These are phyloP conservation scores for Tychaedon coryphoeus DNA, from an alignment of 2,113 vertebrate species.

Conservation along the genomic window DNA sequence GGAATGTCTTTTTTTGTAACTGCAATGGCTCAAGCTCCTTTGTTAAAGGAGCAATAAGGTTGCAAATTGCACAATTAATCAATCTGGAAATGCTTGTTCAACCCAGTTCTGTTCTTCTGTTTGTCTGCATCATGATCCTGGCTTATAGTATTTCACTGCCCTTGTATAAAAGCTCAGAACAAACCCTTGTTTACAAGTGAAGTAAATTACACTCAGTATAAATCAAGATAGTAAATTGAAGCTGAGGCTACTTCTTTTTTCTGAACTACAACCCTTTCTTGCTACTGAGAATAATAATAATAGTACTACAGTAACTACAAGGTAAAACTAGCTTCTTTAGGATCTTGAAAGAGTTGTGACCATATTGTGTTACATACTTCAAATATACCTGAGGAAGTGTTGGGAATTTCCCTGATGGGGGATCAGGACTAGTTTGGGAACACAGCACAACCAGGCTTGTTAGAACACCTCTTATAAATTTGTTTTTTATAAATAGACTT, in stretches of 20 bases:
- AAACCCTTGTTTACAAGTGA: background rate
- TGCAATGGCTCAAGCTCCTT: background rate
- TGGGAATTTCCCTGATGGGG: background rate
- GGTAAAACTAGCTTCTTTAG: background rate
- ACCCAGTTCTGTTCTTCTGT: background rate
- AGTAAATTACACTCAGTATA: background rate
- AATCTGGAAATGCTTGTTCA: background rate
- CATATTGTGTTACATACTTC: background rate
- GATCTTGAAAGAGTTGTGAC: background rate
- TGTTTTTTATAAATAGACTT: background rate
- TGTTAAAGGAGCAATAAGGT: background rate
- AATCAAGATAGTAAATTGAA: background rate
- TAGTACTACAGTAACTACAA: background rate
- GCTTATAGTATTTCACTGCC: background rate
- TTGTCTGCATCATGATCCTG: background rate
- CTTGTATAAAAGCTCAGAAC: background rate
- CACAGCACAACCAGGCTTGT: background rate
- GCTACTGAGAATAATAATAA: background rate
- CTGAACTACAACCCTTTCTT: background rate
- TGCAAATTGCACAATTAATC: background rate
- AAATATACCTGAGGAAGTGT: background rate
- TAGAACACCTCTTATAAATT: background rate
- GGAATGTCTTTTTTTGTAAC: background rate
- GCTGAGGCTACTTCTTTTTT: background rate
- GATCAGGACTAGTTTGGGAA: too few species aligned